Percentiles rank a stretch among this genome's conserved stretches.
Evolutionary conservation across 2,797 vertebrate species (phyloP).

Genomic region (Dicrostonyx torquatus): DNA sequence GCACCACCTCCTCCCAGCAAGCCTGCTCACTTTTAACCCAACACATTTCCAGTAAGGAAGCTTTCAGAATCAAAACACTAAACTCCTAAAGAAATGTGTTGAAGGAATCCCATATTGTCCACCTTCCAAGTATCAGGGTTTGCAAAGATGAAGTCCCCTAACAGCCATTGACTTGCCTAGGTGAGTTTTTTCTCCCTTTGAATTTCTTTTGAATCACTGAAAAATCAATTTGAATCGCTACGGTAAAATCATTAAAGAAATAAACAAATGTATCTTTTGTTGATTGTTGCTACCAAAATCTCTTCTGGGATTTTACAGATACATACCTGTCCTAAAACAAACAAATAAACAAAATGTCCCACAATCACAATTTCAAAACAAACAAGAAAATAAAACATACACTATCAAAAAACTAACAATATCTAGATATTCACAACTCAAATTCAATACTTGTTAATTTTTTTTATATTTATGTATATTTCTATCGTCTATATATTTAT

Average conservation of each 20-base stretch:
- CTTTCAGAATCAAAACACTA: neutral
- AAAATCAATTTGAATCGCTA: conserved; percentile 10
- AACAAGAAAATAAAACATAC: neutral
- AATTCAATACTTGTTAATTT: neutral
- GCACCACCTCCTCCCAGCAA: too few species aligned
- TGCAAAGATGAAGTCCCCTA: neutral
- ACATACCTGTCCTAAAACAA: neutral
- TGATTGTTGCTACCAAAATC: neutral
- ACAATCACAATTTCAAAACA: neutral
- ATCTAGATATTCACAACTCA: neutral
- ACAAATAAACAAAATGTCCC: neutral
- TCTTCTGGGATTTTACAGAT: neutral
- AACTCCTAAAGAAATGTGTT: neutral
- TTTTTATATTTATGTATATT: neutral
- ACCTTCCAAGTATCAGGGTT: neutral
- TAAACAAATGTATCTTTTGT: neutral
- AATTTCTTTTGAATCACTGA: neutral
- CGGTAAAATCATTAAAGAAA: neutral
- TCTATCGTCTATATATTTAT: neutral
- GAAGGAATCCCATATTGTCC: neutral
- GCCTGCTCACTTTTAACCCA: neutral
- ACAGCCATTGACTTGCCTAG: neutral
- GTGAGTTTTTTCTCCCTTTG: neutral
- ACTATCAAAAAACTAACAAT: neutral
- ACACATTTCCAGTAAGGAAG: neutral